phyloP scores from a whole-genome alignment of 2,888 invertebrate species.

The Nemotelus pantherinus region DNA sequence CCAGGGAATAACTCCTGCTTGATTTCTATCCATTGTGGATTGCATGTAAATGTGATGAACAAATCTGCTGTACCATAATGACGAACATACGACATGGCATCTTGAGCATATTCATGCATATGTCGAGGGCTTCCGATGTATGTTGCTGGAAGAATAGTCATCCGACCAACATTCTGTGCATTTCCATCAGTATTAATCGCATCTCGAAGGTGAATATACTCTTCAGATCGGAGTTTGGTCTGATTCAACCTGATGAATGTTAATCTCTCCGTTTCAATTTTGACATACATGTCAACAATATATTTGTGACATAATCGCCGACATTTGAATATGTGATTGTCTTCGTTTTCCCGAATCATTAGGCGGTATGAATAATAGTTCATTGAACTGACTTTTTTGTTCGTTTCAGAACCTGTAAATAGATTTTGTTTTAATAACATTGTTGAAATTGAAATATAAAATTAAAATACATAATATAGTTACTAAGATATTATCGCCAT shows the following conservation, averaged over 20 bases:
- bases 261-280: slow-evolving; percentile 24
- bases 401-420: slow-evolving; percentile 13
- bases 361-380: slow-evolving; percentile 39
- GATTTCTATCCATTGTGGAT: slow-evolving; percentile 49
- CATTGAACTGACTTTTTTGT: slow-evolving; percentile 43
- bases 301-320: slow-evolving; percentile 44
- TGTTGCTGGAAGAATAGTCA: no score
- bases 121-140: no score
- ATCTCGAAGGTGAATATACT: slow-evolving; percentile 29
- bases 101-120: no score
- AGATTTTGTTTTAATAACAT: slow-evolving; percentile 5
- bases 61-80: slow-evolving; percentile 17
- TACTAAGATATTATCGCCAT: slow-evolving; percentile 8
- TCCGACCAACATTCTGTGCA: slow-evolving; percentile 23
- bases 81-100: slow-evolving; percentile 37
- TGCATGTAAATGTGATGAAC: slow-evolving; percentile 34
- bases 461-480: background rate
- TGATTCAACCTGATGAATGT: slow-evolving; percentile 23
- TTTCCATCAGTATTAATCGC: slow-evolving; percentile 37
- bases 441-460: background rate
- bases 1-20: slow-evolving; percentile 47
- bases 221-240: slow-evolving; percentile 51
- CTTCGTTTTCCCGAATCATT: slow-evolving; percentile 43
- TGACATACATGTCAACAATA: slow-evolving; percentile 35
- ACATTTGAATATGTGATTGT: slow-evolving; percentile 44